Percentiles rank a stretch among this genome's conserved stretches.
Evolutionary conservation across 2,797 vertebrate species (phyloP).

Genomic region (Mormyrops attenuatus): DNA sequence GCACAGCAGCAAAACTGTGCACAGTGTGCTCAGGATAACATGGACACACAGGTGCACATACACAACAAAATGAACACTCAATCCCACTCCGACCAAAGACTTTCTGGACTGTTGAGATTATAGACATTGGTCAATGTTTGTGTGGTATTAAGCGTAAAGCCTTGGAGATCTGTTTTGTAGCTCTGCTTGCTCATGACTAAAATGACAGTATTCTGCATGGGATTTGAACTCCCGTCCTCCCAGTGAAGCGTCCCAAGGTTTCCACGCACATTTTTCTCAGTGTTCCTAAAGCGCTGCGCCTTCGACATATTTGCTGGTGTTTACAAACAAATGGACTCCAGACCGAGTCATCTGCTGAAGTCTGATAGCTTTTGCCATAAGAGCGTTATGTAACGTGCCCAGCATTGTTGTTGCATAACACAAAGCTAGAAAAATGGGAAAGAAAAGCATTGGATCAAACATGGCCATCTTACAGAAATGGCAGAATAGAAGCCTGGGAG

Average conservation of each 20-base stretch:
- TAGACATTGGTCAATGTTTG: not conserved
- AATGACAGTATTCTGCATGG: not conserved
- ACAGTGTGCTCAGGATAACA: not conserved
- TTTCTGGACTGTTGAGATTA: not conserved
- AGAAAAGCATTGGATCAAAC: constrained; percentile 26
- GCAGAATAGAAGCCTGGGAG: not conserved
- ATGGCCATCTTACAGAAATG: not conserved
- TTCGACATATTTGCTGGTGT: not conserved
- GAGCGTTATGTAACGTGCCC: constrained; percentile 44
- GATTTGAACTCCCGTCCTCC: not conserved
- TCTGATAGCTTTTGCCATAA: constrained; percentile 30
- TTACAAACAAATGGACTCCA: not conserved
- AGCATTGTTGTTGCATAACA: constrained; percentile 46
- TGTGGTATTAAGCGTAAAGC: not conserved
- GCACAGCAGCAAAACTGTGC: not conserved
- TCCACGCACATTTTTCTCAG: not conserved
- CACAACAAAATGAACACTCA: not conserved
- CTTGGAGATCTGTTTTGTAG: not conserved
- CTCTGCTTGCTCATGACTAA: not conserved
- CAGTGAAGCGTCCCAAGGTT: not conserved
- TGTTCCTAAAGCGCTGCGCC: not conserved
- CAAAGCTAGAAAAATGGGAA: constrained; percentile 33
- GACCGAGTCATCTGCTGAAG: constrained; percentile 27
- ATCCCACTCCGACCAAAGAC: not conserved
- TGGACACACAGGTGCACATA: not conserved